A percentile compares a stretch with the other conserved stretches of the same genome.
Conservation (phyloP, 2,113 vertebrate species). For the Herpailurus yagouaroundi region DNA sequence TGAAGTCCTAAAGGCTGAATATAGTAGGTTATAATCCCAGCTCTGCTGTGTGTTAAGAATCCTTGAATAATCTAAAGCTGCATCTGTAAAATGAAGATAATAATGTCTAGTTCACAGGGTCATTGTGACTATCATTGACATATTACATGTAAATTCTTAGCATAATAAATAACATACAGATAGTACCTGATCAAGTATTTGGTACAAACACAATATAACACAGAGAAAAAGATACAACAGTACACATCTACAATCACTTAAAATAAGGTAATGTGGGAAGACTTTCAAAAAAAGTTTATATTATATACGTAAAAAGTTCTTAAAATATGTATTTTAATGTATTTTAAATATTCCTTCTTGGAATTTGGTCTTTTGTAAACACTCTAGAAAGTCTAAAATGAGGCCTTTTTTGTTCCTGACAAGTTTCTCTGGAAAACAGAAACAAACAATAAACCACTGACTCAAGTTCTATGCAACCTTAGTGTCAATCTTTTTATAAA, state of each 20-base stretch:
- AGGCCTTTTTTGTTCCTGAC: not conserved
- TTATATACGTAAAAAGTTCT: not conserved
- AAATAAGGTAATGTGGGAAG: not conserved
- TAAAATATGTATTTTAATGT: not conserved
- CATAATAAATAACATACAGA: not conserved
- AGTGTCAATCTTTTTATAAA: not conserved
- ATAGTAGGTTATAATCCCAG: not conserved
- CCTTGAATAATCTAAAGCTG: not conserved
- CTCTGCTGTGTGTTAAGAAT: not conserved
- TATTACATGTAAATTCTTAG: not conserved
- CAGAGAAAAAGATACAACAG: not conserved
- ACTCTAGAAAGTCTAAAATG: not conserved
- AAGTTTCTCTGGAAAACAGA: not conserved
- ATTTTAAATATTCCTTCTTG: not conserved
- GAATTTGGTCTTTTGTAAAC: not conserved
- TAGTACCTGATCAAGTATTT: not conserved
- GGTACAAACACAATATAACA: not conserved
- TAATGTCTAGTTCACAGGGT: not conserved
- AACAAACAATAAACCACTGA: not conserved
- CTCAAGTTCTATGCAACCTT: not conserved
- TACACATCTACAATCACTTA: not conserved
- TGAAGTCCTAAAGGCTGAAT: not conserved
- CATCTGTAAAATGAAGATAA: not conserved
- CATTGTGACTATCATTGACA: not conserved
- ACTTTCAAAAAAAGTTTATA: not conserved